phyloP scores from a whole-genome alignment of 2,113 vertebrate species.

The Labrus mixtus region DNA sequence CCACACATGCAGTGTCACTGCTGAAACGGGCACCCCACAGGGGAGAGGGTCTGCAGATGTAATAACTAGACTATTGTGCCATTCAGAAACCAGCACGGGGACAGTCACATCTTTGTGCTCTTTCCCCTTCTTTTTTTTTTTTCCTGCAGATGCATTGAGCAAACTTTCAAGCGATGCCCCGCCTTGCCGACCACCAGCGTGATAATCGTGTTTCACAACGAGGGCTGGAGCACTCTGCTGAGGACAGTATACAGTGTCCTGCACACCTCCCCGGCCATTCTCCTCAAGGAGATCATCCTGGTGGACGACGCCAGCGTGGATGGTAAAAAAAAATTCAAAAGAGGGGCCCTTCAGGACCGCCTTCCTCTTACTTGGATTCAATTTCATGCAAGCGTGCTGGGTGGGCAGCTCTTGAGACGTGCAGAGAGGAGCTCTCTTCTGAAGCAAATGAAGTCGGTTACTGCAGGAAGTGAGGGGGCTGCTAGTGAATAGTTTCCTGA shows the following conservation, averaged over 20 bases:
- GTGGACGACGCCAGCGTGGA: conserved; percentile 97
- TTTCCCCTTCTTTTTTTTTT: conserved; percentile 18
- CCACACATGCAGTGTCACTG: conserved; percentile 55
- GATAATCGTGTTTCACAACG: conserved; percentile 98
- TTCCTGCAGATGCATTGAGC: conserved; percentile 93
- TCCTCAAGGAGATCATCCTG: conserved; percentile 97
- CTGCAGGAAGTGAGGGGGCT: conserved; percentile 49
- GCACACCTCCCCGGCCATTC: conserved; percentile 93
- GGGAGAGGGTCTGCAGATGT: conserved; percentile 58
- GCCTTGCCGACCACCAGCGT: conserved; percentile 93
- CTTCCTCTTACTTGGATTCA: conserved; percentile 44
- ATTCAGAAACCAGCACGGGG: conserved; percentile 45
- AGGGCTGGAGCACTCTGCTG: conserved; percentile 96
- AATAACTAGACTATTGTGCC: conserved; percentile 63
- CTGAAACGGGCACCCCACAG: conserved; percentile 65
- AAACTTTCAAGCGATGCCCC: conserved; percentile 95
- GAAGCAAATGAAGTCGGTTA: conserved; percentile 57
- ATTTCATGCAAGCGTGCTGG: conserved; percentile 62
- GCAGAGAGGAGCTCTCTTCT: conserved; percentile 41
- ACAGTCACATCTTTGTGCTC: conserved; percentile 68
- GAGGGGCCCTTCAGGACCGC: conserved; percentile 38
- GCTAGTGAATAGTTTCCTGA: conserved; percentile 69
- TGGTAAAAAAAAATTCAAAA: conserved; percentile 85
- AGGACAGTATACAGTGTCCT: conserved; percentile 97
- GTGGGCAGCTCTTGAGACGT: conserved; percentile 52